phyloP scores from a whole-genome alignment of 2,888 invertebrate species.

The Cryptus viduatorius region DNA sequence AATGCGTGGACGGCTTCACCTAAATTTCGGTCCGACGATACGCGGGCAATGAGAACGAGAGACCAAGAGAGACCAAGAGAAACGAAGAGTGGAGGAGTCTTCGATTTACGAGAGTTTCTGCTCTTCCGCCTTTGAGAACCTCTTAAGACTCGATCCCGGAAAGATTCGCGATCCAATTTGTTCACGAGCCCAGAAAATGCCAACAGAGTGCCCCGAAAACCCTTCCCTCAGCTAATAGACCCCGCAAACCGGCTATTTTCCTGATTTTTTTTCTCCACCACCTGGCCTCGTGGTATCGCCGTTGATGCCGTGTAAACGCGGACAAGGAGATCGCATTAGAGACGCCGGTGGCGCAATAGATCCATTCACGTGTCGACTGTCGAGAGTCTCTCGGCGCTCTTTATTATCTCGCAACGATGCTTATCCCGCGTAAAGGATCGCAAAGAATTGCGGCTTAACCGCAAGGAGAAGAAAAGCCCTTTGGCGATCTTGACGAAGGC shows the following conservation, averaged over 20 bases:
- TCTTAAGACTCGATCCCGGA: constrained; percentile 42
- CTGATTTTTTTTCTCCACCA: constrained; percentile 68
- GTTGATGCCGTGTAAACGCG: not conserved
- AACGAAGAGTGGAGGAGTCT: constrained; percentile 14
- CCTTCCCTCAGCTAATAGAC: constrained; percentile 79
- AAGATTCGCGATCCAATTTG: constrained; percentile 79
- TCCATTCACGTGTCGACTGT: constrained; percentile 60
- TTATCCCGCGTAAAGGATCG: constrained; percentile 63
- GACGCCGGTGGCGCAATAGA: constrained; percentile 57
- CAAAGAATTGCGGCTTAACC: constrained; percentile 47
- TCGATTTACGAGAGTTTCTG: constrained; percentile 68
- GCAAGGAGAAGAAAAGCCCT: constrained; percentile 29
- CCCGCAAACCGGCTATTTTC: constrained; percentile 72
- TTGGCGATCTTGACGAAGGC: constrained; percentile 28
- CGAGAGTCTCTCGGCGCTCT: constrained; percentile 53
- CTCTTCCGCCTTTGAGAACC: constrained; percentile 70
- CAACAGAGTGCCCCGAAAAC: constrained; percentile 73
- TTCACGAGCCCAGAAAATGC: constrained; percentile 83
- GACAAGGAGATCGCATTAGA: constrained; percentile 62
- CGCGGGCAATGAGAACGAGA: not conserved
- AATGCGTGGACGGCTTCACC: not conserved
- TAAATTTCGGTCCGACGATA: not conserved
- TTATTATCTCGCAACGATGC: constrained; percentile 72
- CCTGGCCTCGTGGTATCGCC: constrained; percentile 59
- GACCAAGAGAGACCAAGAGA: constrained; percentile 4